phyloP scores from a whole-genome alignment of 2,888 invertebrate species.

The Synergus gifuensis region DNA sequence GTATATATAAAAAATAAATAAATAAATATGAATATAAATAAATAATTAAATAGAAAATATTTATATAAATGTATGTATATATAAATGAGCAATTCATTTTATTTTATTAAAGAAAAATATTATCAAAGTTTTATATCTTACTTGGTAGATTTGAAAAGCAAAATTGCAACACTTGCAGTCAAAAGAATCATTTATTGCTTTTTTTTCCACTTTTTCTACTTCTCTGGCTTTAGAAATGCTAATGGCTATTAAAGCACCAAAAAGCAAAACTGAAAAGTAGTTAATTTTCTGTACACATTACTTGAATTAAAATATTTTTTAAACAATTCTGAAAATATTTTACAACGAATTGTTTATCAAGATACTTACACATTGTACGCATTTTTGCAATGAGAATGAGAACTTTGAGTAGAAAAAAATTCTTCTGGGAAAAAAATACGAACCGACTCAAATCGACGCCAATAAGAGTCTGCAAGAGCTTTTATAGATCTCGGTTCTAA shows the following conservation, averaged over 20 bases:
- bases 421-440: neutral
- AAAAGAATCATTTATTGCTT: neutral
- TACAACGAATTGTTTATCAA: neutral
- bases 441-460: neutral
- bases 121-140: neutral
- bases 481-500: constrained; percentile 5
- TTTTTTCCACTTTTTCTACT: neutral
- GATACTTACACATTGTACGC: neutral
- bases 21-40: too few species aligned
- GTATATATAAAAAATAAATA: too few species aligned
- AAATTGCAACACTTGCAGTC: constrained; percentile 15
- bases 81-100: neutral
- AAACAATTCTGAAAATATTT: neutral
- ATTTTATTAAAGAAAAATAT: neutral
- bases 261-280: neutral
- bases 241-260: neutral
- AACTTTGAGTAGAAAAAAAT: neutral
- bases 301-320: too few species aligned
- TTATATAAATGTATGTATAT: too few species aligned
- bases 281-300: too few species aligned
- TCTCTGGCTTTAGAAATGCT: neutral
- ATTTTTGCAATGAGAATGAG: neutral
- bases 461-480: neutral
- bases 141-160: constrained; percentile 14
- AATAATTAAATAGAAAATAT: too few species aligned